Evolutionary conservation across 1,140 invertebrate genomes (phyloP).

Genomic region (Stegodyphus mimosarum): DNA sequence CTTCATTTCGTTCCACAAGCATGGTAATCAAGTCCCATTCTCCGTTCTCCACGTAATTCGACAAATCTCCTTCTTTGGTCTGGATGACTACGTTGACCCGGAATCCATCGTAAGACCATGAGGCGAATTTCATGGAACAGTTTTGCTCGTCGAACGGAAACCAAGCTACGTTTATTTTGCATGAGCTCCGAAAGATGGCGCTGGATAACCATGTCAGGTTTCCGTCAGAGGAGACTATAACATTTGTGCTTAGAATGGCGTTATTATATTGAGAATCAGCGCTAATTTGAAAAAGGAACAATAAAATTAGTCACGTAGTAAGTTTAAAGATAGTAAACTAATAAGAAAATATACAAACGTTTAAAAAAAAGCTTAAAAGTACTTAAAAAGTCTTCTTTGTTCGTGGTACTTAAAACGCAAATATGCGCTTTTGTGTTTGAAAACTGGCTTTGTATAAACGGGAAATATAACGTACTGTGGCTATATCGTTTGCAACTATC

Average conservation of each 20-base stretch:
- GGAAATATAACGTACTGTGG: no score
- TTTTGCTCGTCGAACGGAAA: constrained; percentile 74
- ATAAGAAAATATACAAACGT: no score
- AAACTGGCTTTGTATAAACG: no score
- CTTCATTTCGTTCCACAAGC: constrained; percentile 69
- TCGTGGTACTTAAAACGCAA: no score
- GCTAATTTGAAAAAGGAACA: constrained; percentile 53
- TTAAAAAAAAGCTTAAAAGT: no score
- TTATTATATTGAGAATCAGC: constrained; percentile 68
- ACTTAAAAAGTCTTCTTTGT: no score
- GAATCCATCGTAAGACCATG: constrained; percentile 89
- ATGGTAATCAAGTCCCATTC: constrained; percentile 74
- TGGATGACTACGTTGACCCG: constrained; percentile 51
- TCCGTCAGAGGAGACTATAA: constrained; percentile 67
- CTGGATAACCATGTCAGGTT: constrained; percentile 68
- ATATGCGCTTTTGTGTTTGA: no score
- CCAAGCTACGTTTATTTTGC: constrained; percentile 70
- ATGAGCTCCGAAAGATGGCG: constrained; percentile 68
- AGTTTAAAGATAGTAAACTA: no score
- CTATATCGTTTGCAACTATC: no score
- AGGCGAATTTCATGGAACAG: constrained; percentile 96
- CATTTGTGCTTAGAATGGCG: constrained; percentile 68
- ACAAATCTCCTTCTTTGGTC: constrained; percentile 71
- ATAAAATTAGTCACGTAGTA: no score
- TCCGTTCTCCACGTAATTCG: constrained; percentile 74